Base-by-base conservation (phyloP, 2,888 invertebrate genomes). In the Apodemia mormo region DNA sequence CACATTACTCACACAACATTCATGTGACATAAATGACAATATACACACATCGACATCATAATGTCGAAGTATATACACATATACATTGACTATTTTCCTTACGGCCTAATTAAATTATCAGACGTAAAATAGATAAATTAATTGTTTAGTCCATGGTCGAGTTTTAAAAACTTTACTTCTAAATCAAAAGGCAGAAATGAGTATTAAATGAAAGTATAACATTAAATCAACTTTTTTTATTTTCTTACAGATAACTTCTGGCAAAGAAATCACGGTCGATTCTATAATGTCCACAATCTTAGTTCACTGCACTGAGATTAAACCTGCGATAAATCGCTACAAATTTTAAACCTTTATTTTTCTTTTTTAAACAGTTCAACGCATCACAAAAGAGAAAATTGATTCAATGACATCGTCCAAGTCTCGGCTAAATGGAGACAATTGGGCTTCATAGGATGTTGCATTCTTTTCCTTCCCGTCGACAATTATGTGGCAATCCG, bases 381-480 rank as follows among this genome's bases (percentile, higher is more conserved):
- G 92, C 90, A 91, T 92, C 71, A 92, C 92, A 73, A 93, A 93
- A 10, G 88, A 82, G 81, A 93, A 93, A 78, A 93, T 89, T 0
- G 91, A 90, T 70, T 93, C 92, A 72, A 93, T 90, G 72, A 92
- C 89, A 74, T 92, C 92, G 78, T 93, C 92, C 82, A 93, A 75
- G 45, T 92, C 90, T 75, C 88, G 91, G 82, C 90, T 91, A 82
- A 93, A 92, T 0, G 92, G 92, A 0, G 92, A 93, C 30, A 92
- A 82, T 71, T 92, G 92, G 7, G 88, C 87, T 77, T 90, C 92
- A 75, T 87, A 87, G 2, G 82, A 82, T 2, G 84, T 83, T 0
- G 82, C 76, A 1, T 82, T 77, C 74, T 88, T 89, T 76, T 85
- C 81, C 75, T 90, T 88, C 22, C 93, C 92, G 0, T 88, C 86